Percentiles rank a stretch among this genome's conserved stretches.
phyloP scores from a whole-genome alignment of 2,888 invertebrate species.

The Sabatieria punctata region DNA sequence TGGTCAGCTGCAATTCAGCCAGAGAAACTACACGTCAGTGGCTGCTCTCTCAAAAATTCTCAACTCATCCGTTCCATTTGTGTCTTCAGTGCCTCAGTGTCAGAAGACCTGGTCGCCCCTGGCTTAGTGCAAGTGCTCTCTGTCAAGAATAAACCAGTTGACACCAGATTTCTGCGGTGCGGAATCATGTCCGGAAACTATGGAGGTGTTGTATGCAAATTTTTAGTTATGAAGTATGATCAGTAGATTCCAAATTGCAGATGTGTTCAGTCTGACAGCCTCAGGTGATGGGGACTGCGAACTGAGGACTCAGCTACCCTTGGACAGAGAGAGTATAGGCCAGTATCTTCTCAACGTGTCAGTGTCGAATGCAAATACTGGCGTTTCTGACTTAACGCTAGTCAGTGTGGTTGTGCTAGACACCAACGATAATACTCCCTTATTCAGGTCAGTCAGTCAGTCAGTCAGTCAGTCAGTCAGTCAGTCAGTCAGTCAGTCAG shows the following conservation, averaged over 20 bases:
- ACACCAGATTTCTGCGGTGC: conserved; percentile 24
- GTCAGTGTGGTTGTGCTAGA: conserved; percentile 41
- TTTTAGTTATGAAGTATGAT: background rate
- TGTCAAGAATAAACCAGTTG: conserved; percentile 24
- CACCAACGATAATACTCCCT: conserved; percentile 79
- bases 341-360: conserved; percentile 26
- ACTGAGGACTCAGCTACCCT: conserved; percentile 19
- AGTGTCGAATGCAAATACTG: conserved; percentile 14
- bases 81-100: conserved; percentile 21
- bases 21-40: conserved; percentile 23
- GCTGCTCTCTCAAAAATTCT: too few species aligned
- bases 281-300: conserved; percentile 24
- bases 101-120: conserved; percentile 24
- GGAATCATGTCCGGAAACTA: conserved; percentile 26
- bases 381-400: conserved; percentile 17
- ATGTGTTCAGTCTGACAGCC: conserved; percentile 22
- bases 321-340: conserved; percentile 27
- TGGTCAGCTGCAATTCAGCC: conserved; percentile 21
- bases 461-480: too few species aligned
- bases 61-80: too few species aligned
- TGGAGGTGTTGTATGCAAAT: conserved; percentile 11
- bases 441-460: background rate
- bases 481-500: background rate
- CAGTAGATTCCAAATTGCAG: conserved; percentile 10
- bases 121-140: conserved; percentile 22